A percentile compares a stretch with the other conserved stretches of the same genome.
Conservation (phyloP, 2,888 invertebrate species). For the Sabellastarte sp. region DNA sequence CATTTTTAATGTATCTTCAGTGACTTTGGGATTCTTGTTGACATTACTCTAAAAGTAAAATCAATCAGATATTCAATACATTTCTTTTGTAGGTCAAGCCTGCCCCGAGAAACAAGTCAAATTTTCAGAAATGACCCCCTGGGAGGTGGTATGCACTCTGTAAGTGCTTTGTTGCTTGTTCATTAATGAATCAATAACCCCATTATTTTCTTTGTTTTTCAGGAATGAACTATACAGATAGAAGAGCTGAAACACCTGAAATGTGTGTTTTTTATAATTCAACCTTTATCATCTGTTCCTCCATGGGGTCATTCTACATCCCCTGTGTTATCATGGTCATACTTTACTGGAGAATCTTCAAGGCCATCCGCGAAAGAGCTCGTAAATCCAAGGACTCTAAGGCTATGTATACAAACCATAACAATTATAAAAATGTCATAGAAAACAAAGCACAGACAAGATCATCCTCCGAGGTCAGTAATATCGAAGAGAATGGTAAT, state of each 20-base stretch:
- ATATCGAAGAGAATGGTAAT: slow-evolving; percentile 12
- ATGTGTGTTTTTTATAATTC: slow-evolving; percentile 89
- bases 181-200: slow-evolving; percentile 30
- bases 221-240: slow-evolving; percentile 67
- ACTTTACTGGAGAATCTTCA: slow-evolving; percentile 95
- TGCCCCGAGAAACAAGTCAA: too few species aligned
- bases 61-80: too few species aligned
- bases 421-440: slow-evolving; percentile 18
- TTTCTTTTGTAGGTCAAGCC: too few species aligned
- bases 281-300: slow-evolving; percentile 96
- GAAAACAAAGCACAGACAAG: slow-evolving; percentile 36
- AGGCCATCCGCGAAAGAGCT: slow-evolving; percentile 67
- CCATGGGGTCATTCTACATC: slow-evolving; percentile 97
- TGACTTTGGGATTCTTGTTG: too few species aligned
- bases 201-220: slow-evolving; percentile 1
- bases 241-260: slow-evolving; percentile 29
- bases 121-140: too few species aligned
- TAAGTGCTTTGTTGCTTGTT: slow-evolving; percentile 16
- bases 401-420: slow-evolving; percentile 18
- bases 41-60: too few species aligned
- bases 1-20: too few species aligned
- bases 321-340: slow-evolving; percentile 97
- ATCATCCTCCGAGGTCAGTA: slow-evolving; percentile 13
- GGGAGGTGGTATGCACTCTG: too few species aligned
- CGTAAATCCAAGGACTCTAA: slow-evolving; percentile 19